Evolutionary conservation across 2,888 invertebrate species (phyloP).

Genomic region (Hermodice carunculata): DNA sequence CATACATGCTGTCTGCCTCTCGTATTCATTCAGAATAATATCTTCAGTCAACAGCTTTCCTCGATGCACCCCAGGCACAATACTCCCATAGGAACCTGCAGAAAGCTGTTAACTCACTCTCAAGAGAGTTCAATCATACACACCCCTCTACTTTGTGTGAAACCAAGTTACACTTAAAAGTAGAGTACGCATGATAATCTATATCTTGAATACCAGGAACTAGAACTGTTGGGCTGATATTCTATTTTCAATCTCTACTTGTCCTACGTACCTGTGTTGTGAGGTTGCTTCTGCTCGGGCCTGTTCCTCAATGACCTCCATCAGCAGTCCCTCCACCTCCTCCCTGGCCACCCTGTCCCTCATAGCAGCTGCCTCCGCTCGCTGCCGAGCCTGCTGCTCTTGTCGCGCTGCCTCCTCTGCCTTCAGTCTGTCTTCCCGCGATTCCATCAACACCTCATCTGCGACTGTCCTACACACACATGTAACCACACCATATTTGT

Average conservation of each 20-base stretch:
- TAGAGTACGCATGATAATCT: too few relatives aligned
- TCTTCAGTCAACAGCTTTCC: too few relatives aligned
- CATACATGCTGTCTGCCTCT: neutral
- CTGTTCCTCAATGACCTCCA: neutral
- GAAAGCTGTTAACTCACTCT: too few relatives aligned
- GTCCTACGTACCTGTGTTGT: neutral
- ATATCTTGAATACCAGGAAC: too few relatives aligned
- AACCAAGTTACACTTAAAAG: neutral
- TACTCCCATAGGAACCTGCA: neutral
- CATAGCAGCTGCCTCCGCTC: slow-evolving; percentile 17
- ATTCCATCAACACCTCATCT: slow-evolving; percentile 9
- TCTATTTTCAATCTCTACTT: too few relatives aligned
- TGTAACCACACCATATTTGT: neutral
- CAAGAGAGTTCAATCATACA: neutral
- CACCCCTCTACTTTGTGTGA: slow-evolving; percentile 9
- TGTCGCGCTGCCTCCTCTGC: too few relatives aligned
- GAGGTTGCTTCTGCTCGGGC: neutral
- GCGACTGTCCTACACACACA: neutral
- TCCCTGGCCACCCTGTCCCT: slow-evolving; percentile 34
- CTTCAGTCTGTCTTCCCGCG: too few relatives aligned
- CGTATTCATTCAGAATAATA: neutral
- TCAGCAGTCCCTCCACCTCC: slow-evolving; percentile 2
- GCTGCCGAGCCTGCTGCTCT: slow-evolving; percentile 34
- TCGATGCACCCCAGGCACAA: neutral
- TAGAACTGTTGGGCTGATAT: too few relatives aligned